A percentile compares a stretch with the other conserved stretches of the same genome.
Conservation (phyloP, 1,140 invertebrate genomes). For the Plectrocnemia conspersa region DNA sequence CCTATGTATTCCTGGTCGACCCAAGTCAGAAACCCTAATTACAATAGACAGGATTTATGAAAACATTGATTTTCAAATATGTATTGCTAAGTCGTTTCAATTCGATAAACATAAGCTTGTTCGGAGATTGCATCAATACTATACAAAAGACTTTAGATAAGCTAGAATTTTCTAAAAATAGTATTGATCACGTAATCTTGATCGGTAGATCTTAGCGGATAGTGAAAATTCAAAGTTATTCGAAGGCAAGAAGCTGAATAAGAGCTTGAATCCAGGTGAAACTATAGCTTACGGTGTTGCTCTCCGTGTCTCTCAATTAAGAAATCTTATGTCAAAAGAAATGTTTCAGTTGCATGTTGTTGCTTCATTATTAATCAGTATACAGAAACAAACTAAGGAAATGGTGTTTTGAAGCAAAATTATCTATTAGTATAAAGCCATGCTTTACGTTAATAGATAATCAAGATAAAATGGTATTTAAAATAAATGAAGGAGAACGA, state of each 20-base stretch:
- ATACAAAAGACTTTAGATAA: constrained; percentile 91
- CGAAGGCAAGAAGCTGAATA: constrained; percentile 96
- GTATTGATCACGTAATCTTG: constrained; percentile 92
- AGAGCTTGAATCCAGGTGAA: constrained; percentile 93
- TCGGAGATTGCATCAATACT: constrained; percentile 85
- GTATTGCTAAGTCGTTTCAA: constrained; percentile 91
- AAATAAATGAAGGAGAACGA: constrained; percentile 86
- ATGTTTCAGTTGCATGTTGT: constrained; percentile 91
- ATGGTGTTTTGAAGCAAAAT: constrained; percentile 94
- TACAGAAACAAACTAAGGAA: constrained; percentile 94
- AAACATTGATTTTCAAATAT: constrained; percentile 94
- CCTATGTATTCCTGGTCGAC: too few relatives aligned
- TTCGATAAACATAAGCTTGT: constrained; percentile 90
- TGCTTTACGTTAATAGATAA: constrained; percentile 97
- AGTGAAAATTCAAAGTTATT: constrained; percentile 97
- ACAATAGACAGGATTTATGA: constrained; percentile 94
- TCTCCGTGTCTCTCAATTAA: constrained; percentile 87
- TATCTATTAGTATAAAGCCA: constrained; percentile 91
- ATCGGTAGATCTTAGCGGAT: constrained; percentile 98
- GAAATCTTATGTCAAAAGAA: constrained; percentile 87
- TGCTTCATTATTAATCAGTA: constrained; percentile 90
- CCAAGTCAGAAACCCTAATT: constrained; percentile 91
- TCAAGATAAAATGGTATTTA: constrained; percentile 87
- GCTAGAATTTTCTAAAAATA: constrained; percentile 87
- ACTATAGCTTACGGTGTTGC: constrained; percentile 87